Base-by-base conservation (phyloP, 2,888 invertebrate genomes). In the Tetranychus truncatus region DNA sequence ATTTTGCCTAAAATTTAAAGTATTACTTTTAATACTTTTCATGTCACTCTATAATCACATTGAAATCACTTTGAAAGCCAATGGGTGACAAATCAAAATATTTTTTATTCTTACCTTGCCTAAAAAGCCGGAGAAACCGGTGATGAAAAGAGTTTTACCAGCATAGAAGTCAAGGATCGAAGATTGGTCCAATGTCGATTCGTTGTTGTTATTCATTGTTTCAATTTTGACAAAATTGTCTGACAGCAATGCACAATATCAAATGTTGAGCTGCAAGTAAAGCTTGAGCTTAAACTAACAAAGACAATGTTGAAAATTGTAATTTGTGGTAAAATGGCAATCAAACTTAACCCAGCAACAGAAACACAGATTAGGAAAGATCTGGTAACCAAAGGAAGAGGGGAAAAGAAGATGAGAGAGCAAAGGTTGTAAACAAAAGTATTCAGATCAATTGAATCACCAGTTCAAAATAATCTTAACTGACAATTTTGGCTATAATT, bases 51-150 rank as follows among this genome's bases (percentile, higher is more conserved):
- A 24, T 2, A 46, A 46, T 46, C 15, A 46, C 8, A 11, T 46
- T 11, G 46, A 46, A 46, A 11, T 46, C 8, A 21, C 5, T 69
- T n/a, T 20, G 69, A 20, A 8, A 69, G 4, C 0, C 1, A 69
- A 69, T 6, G 20, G 11, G 11, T 69, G 34, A 34, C 11, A n/a
- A 9, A 69, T 24, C 1, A 69, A 69, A 66, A 66, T 66, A 6
- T 66, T 66, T 11, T 6, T 20, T 8, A n/a, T 3, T 1, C 46
- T 65, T 72, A 75, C 75, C 72, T 75, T 75, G 20, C 75, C 75
- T 5, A 75, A 15, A 65, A 75, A 75, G 6, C 75, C 75, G 0
- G 75, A 72, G 72, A 66, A 71, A 66, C 75, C 75, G n/a, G 75
- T 75, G 15, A 75, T 66, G 45, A 75, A 75, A 65, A 75, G 24